Evolutionary conservation across 2,113 vertebrate species (phyloP), one percentile per base, ranked within the genome.

Genomic region (Uropsilus gracilis): DNA sequence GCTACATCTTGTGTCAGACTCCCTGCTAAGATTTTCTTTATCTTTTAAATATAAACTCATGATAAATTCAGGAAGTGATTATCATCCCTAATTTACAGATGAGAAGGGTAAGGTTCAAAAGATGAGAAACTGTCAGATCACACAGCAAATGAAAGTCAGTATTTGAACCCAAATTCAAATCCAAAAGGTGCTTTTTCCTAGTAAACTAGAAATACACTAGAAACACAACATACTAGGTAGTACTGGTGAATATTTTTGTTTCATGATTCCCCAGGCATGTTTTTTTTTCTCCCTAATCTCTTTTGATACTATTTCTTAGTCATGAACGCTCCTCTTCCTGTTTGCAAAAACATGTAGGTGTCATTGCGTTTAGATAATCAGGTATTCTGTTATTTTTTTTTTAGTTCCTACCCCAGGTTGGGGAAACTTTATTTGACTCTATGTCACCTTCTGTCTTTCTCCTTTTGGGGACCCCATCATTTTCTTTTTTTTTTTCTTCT

Each of bases 131-230:
- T 61, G 9, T 42, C 63, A 90, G 59, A 61, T 90, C 30, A 53
- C 57, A 39, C 0, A 71, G 64, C 68, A 80, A 77, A 76, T 28
- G 69, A 20, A 44, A 50, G 20, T 12, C 44, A 30, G 34, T 22
- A 69, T 89, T 86, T 89, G 95, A 94, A 75, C 48, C 34, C n/a
- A 63, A 34, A 72, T 61, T 57, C 46, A 22, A 86, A 75, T 18
- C 3, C 37, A 18, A 46, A 63, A 80, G 20, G 18, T 53, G 9
- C 13, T 69, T 87, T 63, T 55, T 80, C 20, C 32, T 22, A 76
- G 14, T 16, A 9, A 46, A 30, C 11, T 8, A 7, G 26, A 69
- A 39, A 24, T 44, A 26, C 5, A 20, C 32, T 66, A 73, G 13
- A 14, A 83, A 37, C 14, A 28, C 3, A n/a, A 59, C 14, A 46